Conservation (phyloP, 2,888 invertebrate genomes). For the Pristionchus arcanus region DNA sequence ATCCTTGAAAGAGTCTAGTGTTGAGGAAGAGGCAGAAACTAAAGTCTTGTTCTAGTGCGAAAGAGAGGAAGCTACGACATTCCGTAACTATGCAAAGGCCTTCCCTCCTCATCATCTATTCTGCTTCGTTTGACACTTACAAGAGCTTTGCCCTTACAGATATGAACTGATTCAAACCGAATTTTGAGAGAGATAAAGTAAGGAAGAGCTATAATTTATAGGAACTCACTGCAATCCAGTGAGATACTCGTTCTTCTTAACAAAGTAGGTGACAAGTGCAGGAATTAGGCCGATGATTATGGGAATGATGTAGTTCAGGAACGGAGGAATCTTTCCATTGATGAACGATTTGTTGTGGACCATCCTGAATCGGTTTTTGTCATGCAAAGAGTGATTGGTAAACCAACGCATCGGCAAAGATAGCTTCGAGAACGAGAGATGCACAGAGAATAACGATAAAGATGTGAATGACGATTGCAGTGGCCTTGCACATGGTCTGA, state of each 20-base stretch:
- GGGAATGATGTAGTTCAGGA: constrained; percentile 65
- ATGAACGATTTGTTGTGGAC: constrained; percentile 55
- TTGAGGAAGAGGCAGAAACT: not conserved
- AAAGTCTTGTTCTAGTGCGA: not conserved
- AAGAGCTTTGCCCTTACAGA: not conserved
- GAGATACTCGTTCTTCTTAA: constrained; percentile 58
- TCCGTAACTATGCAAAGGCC: not conserved
- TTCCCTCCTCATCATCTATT: not conserved
- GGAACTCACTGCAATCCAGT: constrained; percentile 52
- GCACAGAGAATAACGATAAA: constrained; percentile 62
- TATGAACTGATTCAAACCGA: not conserved
- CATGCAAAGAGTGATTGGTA: not conserved
- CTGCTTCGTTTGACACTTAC: not conserved
- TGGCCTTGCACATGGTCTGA: constrained; percentile 64
- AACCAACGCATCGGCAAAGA: constrained; percentile 67
- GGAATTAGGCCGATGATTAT: constrained; percentile 62
- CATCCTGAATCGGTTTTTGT: constrained; percentile 39
- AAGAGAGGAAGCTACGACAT: not conserved
- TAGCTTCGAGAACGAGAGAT: constrained; percentile 64
- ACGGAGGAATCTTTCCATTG: constrained; percentile 64
- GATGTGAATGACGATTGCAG: constrained; percentile 64
- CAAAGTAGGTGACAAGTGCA: constrained; percentile 61
- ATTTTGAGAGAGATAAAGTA: not conserved
- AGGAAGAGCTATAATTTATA: too few relatives aligned
- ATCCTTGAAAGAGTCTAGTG: not conserved